Percentiles rank a stretch among this genome's conserved stretches.
Conservation (phyloP, 2,797 vertebrate species). For the Delichon dasypus region DNA sequence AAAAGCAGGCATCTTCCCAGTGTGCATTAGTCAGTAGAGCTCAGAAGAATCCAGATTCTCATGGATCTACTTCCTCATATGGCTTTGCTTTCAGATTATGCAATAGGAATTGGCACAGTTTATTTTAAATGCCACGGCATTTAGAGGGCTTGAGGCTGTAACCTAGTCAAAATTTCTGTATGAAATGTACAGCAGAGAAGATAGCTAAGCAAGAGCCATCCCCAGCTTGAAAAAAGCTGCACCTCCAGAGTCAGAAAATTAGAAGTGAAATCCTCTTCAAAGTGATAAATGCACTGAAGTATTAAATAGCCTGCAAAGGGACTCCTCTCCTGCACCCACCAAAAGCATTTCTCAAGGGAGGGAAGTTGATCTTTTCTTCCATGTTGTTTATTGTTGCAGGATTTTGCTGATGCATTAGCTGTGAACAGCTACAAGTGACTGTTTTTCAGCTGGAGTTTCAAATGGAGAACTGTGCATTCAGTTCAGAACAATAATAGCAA, state of each 20-base stretch:
- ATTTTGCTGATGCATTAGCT: conserved; percentile 7
- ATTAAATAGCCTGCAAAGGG: not conserved
- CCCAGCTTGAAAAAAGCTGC: not conserved
- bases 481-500: not conserved
- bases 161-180: not conserved
- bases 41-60: not conserved
- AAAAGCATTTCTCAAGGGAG: not conserved
- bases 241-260: not conserved
- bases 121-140: not conserved
- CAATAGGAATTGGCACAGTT: not conserved
- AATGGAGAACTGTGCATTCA: not conserved
- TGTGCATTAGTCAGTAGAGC: not conserved
- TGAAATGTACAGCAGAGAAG: not conserved
- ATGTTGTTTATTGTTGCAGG: not conserved
- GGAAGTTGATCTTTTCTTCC: not conserved
- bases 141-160: not conserved
- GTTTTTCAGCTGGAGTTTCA: not conserved
- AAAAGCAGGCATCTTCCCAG: not conserved
- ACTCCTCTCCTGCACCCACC: not conserved
- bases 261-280: conserved; percentile 20
- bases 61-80: not conserved
- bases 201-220: not conserved
- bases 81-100: not conserved
- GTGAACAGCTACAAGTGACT: not conserved
- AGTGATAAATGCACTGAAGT: conserved; percentile 8